These are phyloP conservation scores for Ceratotherium simum DNA, from an alignment of 2,113 vertebrate genomes.

Conservation along the genomic window DNA sequence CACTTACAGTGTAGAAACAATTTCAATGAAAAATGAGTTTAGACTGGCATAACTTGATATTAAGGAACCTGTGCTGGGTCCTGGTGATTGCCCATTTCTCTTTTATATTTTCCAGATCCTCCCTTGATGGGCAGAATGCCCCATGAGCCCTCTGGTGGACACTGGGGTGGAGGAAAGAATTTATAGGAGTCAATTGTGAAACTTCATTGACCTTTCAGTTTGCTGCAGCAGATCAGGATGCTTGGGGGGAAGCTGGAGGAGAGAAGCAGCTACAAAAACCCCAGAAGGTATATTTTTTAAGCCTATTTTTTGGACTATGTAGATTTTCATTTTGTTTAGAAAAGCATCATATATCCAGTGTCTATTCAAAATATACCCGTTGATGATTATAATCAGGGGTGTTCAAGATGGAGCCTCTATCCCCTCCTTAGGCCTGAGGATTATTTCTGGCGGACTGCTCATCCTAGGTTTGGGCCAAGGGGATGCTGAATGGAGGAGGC, in stretches of 20 bases:
- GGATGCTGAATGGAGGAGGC: background rate
- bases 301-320: constrained; percentile 24
- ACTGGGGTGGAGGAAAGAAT: background rate
- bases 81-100: background rate
- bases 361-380: constrained; percentile 42
- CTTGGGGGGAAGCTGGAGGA: background rate
- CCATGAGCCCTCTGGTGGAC: background rate
- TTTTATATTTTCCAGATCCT: background rate
- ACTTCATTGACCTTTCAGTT: background rate
- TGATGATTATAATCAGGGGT: constrained; percentile 32
- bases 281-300: constrained; percentile 23
- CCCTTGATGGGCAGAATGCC: background rate
- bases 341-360: constrained; percentile 24
- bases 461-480: background rate
- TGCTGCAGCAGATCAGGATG: background rate
- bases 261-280: constrained; percentile 1
- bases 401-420: background rate
- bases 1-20: background rate
- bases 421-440: background rate
- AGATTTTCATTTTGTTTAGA: constrained; percentile 58
- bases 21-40: background rate
- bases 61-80: background rate
- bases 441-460: background rate
- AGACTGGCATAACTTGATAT: background rate
- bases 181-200: background rate